Percentiles rank a stretch among this genome's conserved stretches.
These are phyloP conservation scores for Anas platyrhynchos DNA, from an alignment of 2,113 vertebrate species.

Conservation along the genomic window DNA sequence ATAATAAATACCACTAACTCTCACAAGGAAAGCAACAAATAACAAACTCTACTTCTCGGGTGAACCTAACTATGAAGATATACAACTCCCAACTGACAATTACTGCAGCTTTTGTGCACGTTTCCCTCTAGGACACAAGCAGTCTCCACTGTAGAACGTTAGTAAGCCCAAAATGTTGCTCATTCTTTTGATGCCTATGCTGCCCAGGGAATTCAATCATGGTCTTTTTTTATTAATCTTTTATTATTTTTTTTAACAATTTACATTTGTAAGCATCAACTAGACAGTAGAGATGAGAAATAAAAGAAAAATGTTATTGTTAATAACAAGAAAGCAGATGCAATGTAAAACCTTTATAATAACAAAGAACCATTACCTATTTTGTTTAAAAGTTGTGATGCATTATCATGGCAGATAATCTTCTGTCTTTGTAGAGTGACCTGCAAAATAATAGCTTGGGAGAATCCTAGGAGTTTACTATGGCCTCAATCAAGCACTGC, in stretches of 20 bases:
- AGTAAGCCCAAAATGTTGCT: neutral
- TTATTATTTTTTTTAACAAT: neutral
- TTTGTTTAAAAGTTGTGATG: neutral
- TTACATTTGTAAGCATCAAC: neutral
- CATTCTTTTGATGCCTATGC: neutral
- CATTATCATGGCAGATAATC: neutral
- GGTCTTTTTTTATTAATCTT: neutral
- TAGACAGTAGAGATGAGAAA: neutral
- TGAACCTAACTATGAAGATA: neutral
- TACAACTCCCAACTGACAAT: neutral
- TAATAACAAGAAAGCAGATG: neutral
- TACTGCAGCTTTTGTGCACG: neutral
- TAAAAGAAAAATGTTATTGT: neutral
- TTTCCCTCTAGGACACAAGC: neutral
- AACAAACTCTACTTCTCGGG: neutral
- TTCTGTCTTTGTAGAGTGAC: neutral
- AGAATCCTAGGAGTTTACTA: neutral
- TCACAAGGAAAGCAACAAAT: neutral
- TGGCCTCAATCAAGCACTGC: neutral
- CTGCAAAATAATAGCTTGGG: neutral
- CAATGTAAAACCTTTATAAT: neutral
- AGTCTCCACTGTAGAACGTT: neutral
- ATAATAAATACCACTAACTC: neutral
- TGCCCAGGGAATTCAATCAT: neutral
- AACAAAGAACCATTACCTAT: neutral